Conservation (phyloP, 2,888 invertebrate species). For the Drosophila anomalipes region DNA sequence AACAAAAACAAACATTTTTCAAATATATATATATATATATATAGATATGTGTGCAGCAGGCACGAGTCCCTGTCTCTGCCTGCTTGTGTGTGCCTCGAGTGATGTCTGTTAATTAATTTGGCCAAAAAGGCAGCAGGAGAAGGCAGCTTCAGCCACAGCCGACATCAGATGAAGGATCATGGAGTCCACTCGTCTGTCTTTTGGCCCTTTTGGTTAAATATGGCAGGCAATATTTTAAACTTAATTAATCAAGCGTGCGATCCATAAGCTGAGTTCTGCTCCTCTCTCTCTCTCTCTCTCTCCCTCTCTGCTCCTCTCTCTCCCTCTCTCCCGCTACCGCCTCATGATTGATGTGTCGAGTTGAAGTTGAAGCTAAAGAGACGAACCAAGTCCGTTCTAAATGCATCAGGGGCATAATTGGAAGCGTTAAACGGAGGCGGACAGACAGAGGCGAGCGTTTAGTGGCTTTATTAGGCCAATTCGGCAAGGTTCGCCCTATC, state of each 20-base stretch:
- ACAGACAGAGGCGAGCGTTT: conserved; percentile 62
- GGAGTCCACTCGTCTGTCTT: conserved; percentile 35
- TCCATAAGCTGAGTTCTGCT: conserved; percentile 46
- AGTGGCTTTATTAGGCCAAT: conserved; percentile 71
- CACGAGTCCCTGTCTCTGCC: conserved; percentile 12
- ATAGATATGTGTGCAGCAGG: not conserved
- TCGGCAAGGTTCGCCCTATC: conserved; percentile 8
- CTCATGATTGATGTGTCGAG: conserved; percentile 64
- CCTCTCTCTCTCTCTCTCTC: not conserved
- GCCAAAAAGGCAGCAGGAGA: conserved; percentile 37
- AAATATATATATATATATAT: conserved; percentile 39
- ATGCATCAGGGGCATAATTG: conserved; percentile 56
- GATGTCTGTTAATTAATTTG: conserved; percentile 75
- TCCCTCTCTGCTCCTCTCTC: not conserved
- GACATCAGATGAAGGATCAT: conserved; percentile 52
- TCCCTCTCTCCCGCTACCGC: not conserved
- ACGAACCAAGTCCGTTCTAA: conserved; percentile 12
- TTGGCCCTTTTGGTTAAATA: conserved; percentile 63
- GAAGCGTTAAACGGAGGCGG: conserved; percentile 82
- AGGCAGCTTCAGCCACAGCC: conserved; percentile 7
- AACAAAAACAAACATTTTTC: conserved; percentile 74
- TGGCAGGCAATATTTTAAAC: conserved; percentile 78
- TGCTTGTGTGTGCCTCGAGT: conserved; percentile 40
- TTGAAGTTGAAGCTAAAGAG: conserved; percentile 6
- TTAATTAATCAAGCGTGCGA: conserved; percentile 75